A percentile compares a stretch with the other conserved stretches of the same genome.
Evolutionary conservation across 2,888 invertebrate genomes (phyloP).

Genomic region (Drosophila ezoana): DNA sequence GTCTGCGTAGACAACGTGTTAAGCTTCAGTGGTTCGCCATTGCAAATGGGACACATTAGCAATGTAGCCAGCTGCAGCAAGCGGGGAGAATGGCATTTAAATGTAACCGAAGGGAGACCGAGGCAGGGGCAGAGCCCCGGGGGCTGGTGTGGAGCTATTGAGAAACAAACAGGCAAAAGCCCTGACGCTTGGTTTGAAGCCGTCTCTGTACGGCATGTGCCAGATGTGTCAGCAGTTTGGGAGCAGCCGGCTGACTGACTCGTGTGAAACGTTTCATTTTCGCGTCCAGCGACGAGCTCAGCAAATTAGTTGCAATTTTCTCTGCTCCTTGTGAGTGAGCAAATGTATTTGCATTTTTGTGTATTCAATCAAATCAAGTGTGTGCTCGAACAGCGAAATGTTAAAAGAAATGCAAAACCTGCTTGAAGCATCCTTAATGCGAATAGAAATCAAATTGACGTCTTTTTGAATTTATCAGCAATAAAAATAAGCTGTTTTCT

Average conservation of each 20-base stretch:
- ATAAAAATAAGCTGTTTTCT: no score
- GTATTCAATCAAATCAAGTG: slow-evolving; percentile 30
- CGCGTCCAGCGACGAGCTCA: slow-evolving; percentile 7
- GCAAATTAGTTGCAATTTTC: slow-evolving; percentile 37
- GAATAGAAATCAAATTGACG: neutral
- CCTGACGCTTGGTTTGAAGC: slow-evolving; percentile 22
- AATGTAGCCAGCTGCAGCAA: slow-evolving; percentile 55
- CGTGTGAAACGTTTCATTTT: slow-evolving; percentile 47
- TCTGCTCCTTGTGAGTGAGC: neutral
- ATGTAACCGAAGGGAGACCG: neutral
- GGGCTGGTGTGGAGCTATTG: neutral
- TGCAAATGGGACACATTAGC: slow-evolving; percentile 82
- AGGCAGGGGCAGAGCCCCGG: neutral
- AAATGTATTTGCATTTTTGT: slow-evolving; percentile 35
- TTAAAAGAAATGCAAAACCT: neutral
- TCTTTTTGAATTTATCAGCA: neutral
- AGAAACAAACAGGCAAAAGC: slow-evolving; percentile 6
- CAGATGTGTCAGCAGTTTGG: slow-evolving; percentile 67
- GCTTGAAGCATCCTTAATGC: no score
- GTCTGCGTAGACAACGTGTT: slow-evolving; percentile 81
- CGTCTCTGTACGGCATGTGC: slow-evolving; percentile 54
- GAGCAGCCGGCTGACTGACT: slow-evolving; percentile 12
- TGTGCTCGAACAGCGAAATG: slow-evolving; percentile 7
- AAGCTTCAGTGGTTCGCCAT: slow-evolving; percentile 80
- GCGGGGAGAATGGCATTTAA: neutral